Evolutionary conservation across 2,888 invertebrate genomes (phyloP).

Genomic region (Siphlonurus alternatus): DNA sequence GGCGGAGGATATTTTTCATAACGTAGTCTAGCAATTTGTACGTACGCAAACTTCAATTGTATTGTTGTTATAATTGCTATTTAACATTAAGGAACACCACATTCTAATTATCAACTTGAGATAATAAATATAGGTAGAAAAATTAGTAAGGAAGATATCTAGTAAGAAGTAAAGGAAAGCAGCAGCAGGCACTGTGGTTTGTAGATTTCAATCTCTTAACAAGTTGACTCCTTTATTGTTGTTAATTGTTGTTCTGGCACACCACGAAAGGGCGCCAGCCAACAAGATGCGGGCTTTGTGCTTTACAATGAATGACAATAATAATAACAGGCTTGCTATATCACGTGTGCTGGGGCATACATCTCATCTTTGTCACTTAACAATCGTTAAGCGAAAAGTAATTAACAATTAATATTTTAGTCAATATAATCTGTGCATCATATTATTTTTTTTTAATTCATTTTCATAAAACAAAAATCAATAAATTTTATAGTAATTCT

Average conservation of each 20-base stretch:
- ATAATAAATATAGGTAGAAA: not conserved
- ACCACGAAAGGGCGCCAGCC: too few relatives aligned
- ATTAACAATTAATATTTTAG: too few relatives aligned
- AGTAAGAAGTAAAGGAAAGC: not conserved
- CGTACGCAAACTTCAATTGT: not conserved
- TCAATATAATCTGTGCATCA: too few relatives aligned
- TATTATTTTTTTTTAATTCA: too few relatives aligned
- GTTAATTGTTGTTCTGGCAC: not conserved
- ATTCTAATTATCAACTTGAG: not conserved
- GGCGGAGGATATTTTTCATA: too few relatives aligned
- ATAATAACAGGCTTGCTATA: not conserved
- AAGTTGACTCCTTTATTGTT: not conserved
- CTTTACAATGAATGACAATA: not conserved
- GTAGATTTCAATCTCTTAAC: not conserved
- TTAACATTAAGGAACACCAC: not conserved
- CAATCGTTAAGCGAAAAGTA: too few relatives aligned
- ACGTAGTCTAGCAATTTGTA: too few relatives aligned
- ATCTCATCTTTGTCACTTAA: too few relatives aligned
- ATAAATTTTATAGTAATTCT: too few relatives aligned
- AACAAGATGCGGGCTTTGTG: not conserved
- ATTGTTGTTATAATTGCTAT: not conserved
- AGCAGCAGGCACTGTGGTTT: not conserved
- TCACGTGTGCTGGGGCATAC: too few relatives aligned
- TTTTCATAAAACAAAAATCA: too few relatives aligned
- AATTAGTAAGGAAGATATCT: not conserved